Conservation (phyloP, 1,140 invertebrate species). For the Heliconius hewitsoni region DNA sequence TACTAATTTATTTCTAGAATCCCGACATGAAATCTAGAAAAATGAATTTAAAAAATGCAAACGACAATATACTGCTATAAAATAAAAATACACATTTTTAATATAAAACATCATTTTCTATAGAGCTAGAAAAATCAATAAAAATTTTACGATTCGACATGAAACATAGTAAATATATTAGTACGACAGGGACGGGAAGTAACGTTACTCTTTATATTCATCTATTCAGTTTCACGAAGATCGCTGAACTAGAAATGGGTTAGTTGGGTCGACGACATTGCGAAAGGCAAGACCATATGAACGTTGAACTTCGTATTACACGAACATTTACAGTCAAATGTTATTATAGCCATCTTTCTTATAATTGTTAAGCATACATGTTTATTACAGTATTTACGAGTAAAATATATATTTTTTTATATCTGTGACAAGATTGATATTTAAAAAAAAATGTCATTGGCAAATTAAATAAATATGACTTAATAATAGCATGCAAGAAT, state of each 20-base stretch:
- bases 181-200: neutral
- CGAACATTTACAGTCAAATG: neutral
- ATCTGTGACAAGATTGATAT: no score
- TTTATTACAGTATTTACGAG: neutral
- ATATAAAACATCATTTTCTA: neutral
- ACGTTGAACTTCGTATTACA: neutral
- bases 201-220: conserved; percentile 22
- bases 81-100: neutral
- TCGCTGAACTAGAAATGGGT: conserved; percentile 24
- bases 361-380: neutral
- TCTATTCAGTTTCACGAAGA: conserved; percentile 18
- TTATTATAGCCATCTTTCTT: neutral
- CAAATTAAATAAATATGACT: no score
- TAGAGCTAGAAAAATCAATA: neutral
- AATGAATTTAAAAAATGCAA: no score
- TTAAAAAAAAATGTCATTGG: no score
- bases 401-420: no score
- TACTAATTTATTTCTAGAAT: no score
- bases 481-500: no score
- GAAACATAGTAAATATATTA: neutral
- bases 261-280: conserved; percentile 6
- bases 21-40: no score
- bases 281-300: neutral
- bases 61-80: no score
- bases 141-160: neutral